Conservation (phyloP, 2,797 vertebrate genomes). For the Sciurus vulgaris region DNA sequence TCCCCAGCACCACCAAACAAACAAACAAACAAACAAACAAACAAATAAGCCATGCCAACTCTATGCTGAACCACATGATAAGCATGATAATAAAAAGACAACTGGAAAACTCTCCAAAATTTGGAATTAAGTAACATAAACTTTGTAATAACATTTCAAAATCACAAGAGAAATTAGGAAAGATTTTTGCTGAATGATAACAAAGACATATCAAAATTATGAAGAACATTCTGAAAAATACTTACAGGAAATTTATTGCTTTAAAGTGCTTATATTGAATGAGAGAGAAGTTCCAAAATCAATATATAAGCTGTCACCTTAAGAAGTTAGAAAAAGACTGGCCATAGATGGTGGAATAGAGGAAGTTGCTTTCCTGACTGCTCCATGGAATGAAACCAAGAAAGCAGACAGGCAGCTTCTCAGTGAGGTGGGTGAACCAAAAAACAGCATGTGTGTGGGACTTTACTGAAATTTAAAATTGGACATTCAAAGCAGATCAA, state of each 20-base stretch:
- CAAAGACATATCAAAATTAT: not conserved
- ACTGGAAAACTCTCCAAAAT: not conserved
- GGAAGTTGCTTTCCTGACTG: too few relatives aligned
- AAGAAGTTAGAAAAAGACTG: not conserved
- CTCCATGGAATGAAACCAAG: too few relatives aligned
- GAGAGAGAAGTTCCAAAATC: not conserved
- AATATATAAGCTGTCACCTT: not conserved
- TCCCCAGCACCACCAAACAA: too few relatives aligned
- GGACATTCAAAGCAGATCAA: too few relatives aligned
- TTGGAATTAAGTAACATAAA: not conserved
- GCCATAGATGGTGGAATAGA: too few relatives aligned
- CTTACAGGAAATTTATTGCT: not conserved
- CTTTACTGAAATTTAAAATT: too few relatives aligned
- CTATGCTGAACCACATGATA: not conserved
- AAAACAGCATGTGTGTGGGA: too few relatives aligned
- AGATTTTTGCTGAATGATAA: not conserved
- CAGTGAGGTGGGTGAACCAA: too few relatives aligned
- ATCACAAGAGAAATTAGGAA: not conserved
- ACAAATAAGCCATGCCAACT: not conserved
- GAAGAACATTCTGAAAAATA: not conserved
- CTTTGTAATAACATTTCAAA: not conserved
- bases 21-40: too few relatives aligned
- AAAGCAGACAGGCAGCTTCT: too few relatives aligned
- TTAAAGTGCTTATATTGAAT: not conserved
- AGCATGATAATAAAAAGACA: not conserved